Conservation (phyloP, 2,797 vertebrate genomes). For the Hylomyscus alleni region DNA sequence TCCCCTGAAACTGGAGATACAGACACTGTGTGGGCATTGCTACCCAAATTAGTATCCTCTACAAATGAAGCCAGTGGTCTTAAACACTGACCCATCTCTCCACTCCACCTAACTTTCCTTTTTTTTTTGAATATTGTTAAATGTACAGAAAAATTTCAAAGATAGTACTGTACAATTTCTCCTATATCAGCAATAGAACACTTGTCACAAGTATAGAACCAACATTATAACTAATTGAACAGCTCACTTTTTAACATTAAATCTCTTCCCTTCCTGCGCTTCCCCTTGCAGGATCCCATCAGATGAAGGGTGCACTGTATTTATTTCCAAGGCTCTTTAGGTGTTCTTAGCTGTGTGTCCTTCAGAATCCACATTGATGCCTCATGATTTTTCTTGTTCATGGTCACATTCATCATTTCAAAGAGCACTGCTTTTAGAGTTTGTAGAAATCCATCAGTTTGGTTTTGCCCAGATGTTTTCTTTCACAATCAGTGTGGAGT, state of each 20-base stretch:
- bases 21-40: not conserved
- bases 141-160: constrained; percentile 37
- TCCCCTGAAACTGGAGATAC: not conserved
- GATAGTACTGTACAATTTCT: not conserved
- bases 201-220: not conserved
- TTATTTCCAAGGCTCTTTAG: not conserved
- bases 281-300: not conserved
- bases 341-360: not conserved
- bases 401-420: constrained; percentile 24
- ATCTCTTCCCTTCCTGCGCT: not conserved
- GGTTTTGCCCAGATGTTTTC: not conserved
- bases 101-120: not conserved
- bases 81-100: not conserved
- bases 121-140: constrained; percentile 29
- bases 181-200: not conserved
- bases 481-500: not conserved
- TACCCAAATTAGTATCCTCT: not conserved
- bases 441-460: not conserved
- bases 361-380: not conserved
- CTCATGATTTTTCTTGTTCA: constrained; percentile 5
- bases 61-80: not conserved
- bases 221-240: not conserved
- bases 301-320: not conserved
- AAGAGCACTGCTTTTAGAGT: not conserved
- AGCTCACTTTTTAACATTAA: not conserved